These are phyloP conservation scores for Mechanitis mazaeus DNA, from an alignment of 2,888 invertebrate species.

Conservation along the genomic window DNA sequence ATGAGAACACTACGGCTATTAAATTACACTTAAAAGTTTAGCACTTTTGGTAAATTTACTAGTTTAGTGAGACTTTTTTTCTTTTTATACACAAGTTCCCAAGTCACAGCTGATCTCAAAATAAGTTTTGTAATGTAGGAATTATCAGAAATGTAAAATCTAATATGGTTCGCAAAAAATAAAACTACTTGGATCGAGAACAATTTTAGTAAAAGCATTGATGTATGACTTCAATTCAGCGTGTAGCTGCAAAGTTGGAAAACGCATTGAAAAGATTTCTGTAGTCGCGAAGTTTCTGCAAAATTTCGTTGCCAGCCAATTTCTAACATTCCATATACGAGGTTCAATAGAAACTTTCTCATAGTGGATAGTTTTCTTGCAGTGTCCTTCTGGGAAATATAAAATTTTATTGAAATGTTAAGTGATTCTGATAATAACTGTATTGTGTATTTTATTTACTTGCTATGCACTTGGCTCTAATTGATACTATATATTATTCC, in stretches of 20 bases:
- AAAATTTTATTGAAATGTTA: neutral
- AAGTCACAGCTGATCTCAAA: too few species aligned
- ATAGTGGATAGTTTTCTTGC: constrained; percentile 1
- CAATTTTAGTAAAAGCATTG: constrained; percentile 6
- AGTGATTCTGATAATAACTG: neutral
- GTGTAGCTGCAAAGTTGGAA: constrained; percentile 12
- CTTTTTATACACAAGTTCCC: too few species aligned
- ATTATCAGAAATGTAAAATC: too few species aligned
- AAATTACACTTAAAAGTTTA: too few species aligned
- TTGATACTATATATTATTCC: too few species aligned
- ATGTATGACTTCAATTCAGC: constrained; percentile 6
- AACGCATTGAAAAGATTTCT: constrained; percentile 26
- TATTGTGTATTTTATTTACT: neutral
- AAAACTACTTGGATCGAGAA: neutral
- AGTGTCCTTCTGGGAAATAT: neutral
- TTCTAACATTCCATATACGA: constrained; percentile 15
- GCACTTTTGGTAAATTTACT: too few species aligned
- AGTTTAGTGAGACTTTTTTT: too few species aligned
- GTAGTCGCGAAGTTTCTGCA: constrained; percentile 18
- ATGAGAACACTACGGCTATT: too few species aligned
- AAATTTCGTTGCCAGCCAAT: constrained; percentile 21
- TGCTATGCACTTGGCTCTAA: too few species aligned
- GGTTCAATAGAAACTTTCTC: constrained; percentile 7
- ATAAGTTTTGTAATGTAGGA: too few species aligned
- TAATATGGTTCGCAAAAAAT: too few species aligned